phyloP scores from a whole-genome alignment of 2,797 vertebrate species.

The Cryptoblepharus egeriae region DNA sequence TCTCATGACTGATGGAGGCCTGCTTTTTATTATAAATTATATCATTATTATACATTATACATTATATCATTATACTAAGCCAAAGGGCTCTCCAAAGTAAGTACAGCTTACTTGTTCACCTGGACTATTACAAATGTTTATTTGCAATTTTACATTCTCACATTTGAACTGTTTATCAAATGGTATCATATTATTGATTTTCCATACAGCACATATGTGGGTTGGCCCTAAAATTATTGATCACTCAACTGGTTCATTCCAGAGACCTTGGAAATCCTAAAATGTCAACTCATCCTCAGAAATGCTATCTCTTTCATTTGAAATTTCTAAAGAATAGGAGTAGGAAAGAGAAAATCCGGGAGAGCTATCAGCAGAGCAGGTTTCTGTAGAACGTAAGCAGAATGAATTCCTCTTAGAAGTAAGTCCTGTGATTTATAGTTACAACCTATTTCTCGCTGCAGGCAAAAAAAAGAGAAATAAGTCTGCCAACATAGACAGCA shows the following conservation, averaged over 20 bases:
- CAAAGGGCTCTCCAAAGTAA: too few species aligned
- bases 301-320: constrained; percentile 42
- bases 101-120: too few species aligned
- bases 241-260: not conserved
- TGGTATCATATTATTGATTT: too few species aligned
- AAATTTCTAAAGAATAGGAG: constrained; percentile 44
- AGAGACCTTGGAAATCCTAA: constrained; percentile 1
- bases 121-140: too few species aligned
- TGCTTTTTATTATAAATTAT: too few species aligned
- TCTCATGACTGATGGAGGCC: too few species aligned
- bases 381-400: constrained; percentile 72
- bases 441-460: constrained; percentile 67
- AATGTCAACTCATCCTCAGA: constrained; percentile 44
- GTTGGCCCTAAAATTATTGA: not conserved
- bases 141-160: too few species aligned
- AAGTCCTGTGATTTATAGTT: constrained; percentile 74
- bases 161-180: too few species aligned
- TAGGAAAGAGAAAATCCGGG: constrained; percentile 1
- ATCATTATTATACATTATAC: too few species aligned
- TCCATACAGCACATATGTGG: too few species aligned
- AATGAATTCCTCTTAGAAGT: constrained; percentile 75
- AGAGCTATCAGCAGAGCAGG: constrained; percentile 55
- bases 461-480: constrained; percentile 73
- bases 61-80: too few species aligned
- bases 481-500: constrained; percentile 71